Evolutionary conservation across 1,140 invertebrate species (phyloP), one percentile per base, ranked within the genome.

Genomic region (Drosophila aff.): DNA sequence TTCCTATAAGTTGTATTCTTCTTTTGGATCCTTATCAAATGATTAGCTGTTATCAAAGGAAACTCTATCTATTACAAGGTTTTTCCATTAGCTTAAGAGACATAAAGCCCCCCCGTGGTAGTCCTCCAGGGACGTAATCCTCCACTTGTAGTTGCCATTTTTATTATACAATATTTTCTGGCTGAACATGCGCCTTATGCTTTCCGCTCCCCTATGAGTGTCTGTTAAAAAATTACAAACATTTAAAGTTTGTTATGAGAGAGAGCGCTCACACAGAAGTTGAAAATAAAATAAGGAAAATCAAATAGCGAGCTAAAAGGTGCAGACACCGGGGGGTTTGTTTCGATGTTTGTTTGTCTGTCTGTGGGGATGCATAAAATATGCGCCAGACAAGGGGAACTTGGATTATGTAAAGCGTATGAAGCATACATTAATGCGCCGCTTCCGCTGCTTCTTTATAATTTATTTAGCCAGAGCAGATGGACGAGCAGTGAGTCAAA

Each of bases 161-260:
- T 52, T 50, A 72, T 68, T 64, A 66, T 64, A 44, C 43, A 49
- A 55, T 61, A 68, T 73, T 68, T 62, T 76, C 65, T 36, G 61
- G 28, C 49, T 31, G 28, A 43, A 87, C 76, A 87, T 76, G 72
- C 67, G 62, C 52, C 83, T 76, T 79, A 77, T 80, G 76, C 69
- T 80, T 72, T 61, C 61, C 66, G 43, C 36, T 50, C 46, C n/a
- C 41, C 41, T 2, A 26, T 50, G 62, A 57, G 58, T 46, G 57
- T 59, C 58, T 61, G 58, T 62, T 50, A 81, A 79, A 72, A 87
- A 83, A 83, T 84, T 66, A 73, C 73, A 83, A 84, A 76, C 66
- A 87, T 80, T 87, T 83, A 81, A 87, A 83, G 80, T 82, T 82
- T 68, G 67, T 77, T 62, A 74, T 72, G 68, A 76, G 41, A 33